Percentiles rank a stretch among this genome's conserved stretches.
These are phyloP conservation scores for Napeogenes sylphis DNA, from an alignment of 2,888 invertebrate genomes.

Conservation along the genomic window DNA sequence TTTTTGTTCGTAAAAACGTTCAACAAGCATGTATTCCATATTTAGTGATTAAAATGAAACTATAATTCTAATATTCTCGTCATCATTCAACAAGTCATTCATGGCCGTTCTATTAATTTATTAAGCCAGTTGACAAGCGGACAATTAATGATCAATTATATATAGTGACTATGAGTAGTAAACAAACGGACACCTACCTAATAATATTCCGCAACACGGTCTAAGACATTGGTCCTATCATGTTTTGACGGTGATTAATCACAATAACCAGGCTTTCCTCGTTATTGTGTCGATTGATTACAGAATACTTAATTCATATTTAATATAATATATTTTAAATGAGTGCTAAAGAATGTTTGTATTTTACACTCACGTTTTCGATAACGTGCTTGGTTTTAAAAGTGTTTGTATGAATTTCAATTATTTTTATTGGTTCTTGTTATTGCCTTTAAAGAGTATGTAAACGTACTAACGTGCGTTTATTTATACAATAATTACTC, in stretches of 20 bases:
- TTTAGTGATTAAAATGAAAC: too few species aligned
- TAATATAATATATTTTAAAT: background rate
- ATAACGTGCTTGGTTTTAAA: too few species aligned
- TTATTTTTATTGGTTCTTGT: too few species aligned
- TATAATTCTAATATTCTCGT: too few species aligned
- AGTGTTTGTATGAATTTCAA: too few species aligned
- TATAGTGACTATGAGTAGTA: conserved; percentile 63
- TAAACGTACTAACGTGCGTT: too few species aligned
- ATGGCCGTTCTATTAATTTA: conserved; percentile 23
- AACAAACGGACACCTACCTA: conserved; percentile 66
- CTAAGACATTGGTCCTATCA: conserved; percentile 61
- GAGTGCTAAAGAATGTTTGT: background rate
- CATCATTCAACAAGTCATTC: too few species aligned
- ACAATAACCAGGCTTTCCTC: background rate
- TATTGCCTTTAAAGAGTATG: too few species aligned
- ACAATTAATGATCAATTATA: conserved; percentile 70
- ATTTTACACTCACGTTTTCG: background rate
- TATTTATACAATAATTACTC: too few species aligned
- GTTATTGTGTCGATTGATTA: too few species aligned
- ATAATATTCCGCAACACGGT: conserved; percentile 69
- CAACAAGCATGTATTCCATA: too few species aligned
- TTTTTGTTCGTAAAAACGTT: too few species aligned
- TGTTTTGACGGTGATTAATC: conserved; percentile 67
- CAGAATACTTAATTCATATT: background rate
- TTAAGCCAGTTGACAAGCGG: conserved; percentile 57